Conservation (phyloP, 2,888 invertebrate genomes). For the Neoaliturus tenellus region DNA sequence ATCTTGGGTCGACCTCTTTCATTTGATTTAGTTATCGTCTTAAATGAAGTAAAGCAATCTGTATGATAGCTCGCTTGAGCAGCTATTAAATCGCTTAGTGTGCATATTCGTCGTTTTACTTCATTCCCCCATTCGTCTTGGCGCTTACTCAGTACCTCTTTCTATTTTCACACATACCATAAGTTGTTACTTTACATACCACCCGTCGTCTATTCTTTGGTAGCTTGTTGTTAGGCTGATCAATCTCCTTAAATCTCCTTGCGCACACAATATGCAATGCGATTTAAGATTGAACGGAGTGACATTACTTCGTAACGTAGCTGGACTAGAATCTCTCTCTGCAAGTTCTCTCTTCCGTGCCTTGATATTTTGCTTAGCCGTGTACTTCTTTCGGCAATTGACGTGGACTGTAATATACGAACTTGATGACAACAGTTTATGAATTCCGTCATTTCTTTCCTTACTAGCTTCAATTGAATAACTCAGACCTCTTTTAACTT, state of each 20-base stretch:
- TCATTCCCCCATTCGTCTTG: neutral
- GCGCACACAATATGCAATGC: neutral
- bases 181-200: neutral
- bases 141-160: constrained; percentile 16
- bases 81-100: neutral
- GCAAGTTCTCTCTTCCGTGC: too few species aligned
- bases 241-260: too few species aligned
- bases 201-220: neutral
- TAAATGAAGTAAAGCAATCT: neutral
- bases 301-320: too few species aligned
- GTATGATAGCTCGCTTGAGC: neutral
- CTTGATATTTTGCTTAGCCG: too few species aligned
- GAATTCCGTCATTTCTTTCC: too few species aligned
- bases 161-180: neutral
- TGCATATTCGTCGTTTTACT: neutral
- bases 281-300: neutral
- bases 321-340: too few species aligned
- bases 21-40: neutral
- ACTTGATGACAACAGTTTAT: too few species aligned
- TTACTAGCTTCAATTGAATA: too few species aligned
- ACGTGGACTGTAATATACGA: too few species aligned
- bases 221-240: neutral
- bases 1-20: neutral
- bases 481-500: too few species aligned
- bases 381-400: too few species aligned